These are phyloP conservation scores for Chroicocephalus ridibundus DNA, from an alignment of 2,113 vertebrate species.

Conservation along the genomic window DNA sequence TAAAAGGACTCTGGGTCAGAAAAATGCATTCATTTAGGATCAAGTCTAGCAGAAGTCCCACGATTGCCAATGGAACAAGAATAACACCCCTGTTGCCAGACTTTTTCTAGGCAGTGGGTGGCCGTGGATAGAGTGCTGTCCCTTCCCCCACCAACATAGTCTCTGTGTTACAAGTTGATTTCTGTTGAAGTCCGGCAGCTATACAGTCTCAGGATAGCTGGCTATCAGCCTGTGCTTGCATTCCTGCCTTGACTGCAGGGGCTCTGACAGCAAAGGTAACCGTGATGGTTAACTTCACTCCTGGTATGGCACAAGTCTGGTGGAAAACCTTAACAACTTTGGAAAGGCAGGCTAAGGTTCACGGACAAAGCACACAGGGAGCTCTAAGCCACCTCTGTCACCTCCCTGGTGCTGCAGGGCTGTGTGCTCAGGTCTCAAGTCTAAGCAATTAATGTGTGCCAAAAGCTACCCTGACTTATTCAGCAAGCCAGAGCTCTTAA, in stretches of 20 bases:
- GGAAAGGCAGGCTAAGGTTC: neutral
- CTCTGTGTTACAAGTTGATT: conserved; percentile 48
- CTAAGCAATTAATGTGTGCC: neutral
- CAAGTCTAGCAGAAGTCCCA: conserved; percentile 67
- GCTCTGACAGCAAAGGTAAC: conserved; percentile 23
- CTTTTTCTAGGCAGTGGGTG: conserved; percentile 68
- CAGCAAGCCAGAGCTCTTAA: neutral
- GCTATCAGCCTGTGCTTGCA: conserved; percentile 25
- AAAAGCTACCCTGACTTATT: neutral
- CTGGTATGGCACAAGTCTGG: neutral
- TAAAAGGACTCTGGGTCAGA: conserved; percentile 64
- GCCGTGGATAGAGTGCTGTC: conserved; percentile 43
- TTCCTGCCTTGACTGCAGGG: conserved; percentile 25
- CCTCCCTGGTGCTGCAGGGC: neutral
- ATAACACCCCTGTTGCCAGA: conserved; percentile 72
- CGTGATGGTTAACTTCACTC: conserved; percentile 27
- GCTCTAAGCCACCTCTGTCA: neutral
- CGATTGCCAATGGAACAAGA: conserved; percentile 67
- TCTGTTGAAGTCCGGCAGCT: conserved; percentile 46
- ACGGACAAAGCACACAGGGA: neutral
- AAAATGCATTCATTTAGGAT: conserved; percentile 73
- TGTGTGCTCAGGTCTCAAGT: neutral
- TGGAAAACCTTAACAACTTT: neutral
- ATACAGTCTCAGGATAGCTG: conserved; percentile 3
- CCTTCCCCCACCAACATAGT: conserved; percentile 58